Base-by-base conservation (phyloP, 2,888 invertebrate genomes). In the Cerceris rybyensis region DNA sequence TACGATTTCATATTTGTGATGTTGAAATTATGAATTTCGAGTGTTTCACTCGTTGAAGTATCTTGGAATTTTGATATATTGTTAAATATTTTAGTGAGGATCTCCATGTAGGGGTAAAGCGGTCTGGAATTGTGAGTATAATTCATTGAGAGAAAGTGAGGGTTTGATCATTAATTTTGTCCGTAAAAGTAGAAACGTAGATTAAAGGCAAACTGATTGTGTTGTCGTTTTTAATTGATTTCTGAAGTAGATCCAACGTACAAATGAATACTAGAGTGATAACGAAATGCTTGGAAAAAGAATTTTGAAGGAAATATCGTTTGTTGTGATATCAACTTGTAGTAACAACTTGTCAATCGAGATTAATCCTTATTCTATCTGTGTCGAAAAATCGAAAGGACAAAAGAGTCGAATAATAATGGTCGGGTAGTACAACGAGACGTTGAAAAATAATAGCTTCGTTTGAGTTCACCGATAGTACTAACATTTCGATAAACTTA, bases 81-180 rank as follows among this genome's bases (percentile, higher is more conserved):
- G 11, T 7, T 6, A n/a, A n/a, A 50, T 28, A 14, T 46, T 61
- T 43, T 17, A 70, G 54, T 70, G 70, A 59, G 58, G 70, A 66
- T 58, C 69, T 70, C 61, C 66, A 75, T 70, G 66, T 55, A 16
- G 63, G 64, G 46, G 41, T 46, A 28, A 64, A 42, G 17, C 55
- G 55, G 46, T 28, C 54, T 52, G 4, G 28, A 28, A 28, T 46
- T 11, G 46, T 46, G 46, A 46, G 46, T 46, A 2, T 46, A 74
- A 75, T 65, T 63, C 77, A 55, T 52, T 75, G 50, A 13, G 9
- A 11, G 8, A 46, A 11, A 46, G 50, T 7, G 41, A 49, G n/a
- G 58, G 68, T 41, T n/a, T 7, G 28, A 28, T 28, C 28, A 4
- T 28, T 28, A 28, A 28, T 4, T 28, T 28, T 28, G 28, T 28